Conservation (phyloP, 2,113 vertebrate species). For the Trachemys scripta region DNA sequence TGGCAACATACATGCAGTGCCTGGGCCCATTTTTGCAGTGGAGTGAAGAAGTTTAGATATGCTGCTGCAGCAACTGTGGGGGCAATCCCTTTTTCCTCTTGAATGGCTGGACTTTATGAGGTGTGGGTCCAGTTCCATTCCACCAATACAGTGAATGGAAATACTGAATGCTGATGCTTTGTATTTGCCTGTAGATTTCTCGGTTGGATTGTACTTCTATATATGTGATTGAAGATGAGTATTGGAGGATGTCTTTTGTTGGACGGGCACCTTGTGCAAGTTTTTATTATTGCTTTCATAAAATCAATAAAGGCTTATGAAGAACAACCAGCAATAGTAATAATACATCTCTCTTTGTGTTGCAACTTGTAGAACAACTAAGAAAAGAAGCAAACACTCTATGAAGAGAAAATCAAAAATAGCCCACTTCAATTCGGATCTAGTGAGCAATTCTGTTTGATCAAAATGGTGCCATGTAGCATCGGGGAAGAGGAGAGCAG, state of each 20-base stretch:
- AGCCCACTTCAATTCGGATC: not conserved
- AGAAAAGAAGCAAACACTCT: conserved; percentile 11
- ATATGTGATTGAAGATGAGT: conserved; percentile 60
- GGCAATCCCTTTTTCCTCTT: conserved; percentile 13
- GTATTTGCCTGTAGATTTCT: conserved; percentile 67
- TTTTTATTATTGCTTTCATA: conserved; percentile 70
- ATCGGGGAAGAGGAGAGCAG: not conserved
- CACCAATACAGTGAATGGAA: not conserved
- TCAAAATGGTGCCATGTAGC: not conserved
- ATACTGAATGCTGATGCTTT: conserved; percentile 19
- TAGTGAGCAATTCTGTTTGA: not conserved
- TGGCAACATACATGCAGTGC: fast-evolving
- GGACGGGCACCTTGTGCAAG: conserved; percentile 54
- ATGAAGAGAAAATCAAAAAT: not conserved
- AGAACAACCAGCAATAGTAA: conserved; percentile 66
- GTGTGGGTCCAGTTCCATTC: conserved; percentile 33
- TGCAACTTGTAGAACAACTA: conserved; percentile 10
- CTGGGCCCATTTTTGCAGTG: not conserved
- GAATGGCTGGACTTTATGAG: not conserved
- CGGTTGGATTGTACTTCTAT: conserved; percentile 56
- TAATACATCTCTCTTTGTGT: conserved; percentile 48
- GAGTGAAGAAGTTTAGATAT: not conserved
- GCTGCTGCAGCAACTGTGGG: not conserved
- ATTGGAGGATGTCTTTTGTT: conserved; percentile 71
- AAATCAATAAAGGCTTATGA: conserved; percentile 71